Evolutionary conservation across 2,888 invertebrate genomes (phyloP), one percentile per base, ranked within the genome.

Genomic region (Cerastoderma edule): DNA sequence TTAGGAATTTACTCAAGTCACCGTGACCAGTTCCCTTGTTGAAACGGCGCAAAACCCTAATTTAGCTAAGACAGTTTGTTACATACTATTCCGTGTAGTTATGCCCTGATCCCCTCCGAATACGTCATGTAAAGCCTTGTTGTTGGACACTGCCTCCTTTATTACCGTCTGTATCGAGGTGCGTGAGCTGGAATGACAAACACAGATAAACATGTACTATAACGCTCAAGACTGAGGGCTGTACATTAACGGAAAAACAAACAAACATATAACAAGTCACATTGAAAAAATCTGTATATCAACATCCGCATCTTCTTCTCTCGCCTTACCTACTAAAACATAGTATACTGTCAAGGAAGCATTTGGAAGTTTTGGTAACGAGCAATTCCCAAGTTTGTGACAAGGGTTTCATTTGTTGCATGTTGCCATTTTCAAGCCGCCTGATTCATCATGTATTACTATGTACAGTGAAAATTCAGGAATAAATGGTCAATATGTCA

Each of bases 111-210:
- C 24, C 6, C 13, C 39, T n/a, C n/a, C 33, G 8, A 60, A 44
- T 2, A 60, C 2, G 24, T 60, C 60, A 22, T 39, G 2, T 1
- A 60, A 22, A 24, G 60, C 22, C 16, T 6, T 60, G 10, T 60
- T 60, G 39, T 60, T 60, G 2, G 60, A 60, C 8, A 60, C 22
- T 8, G 60, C 60, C 8, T 39, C n/a, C 35, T 60, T 60, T 19
- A 60, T 27, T n/a, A 60, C 6, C 16, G 24, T 39, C 33, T 39
- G n/a, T 1, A 60, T 35, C 22, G 0, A 35, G 22, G 60, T 27
- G 24, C 22, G 22, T 13, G n/a, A 10, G 22, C 50, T 50, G 50
- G 24, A 50, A 50, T 1, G 50, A 22, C 10, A 50, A 50, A 50
- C 13, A 22, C n/a, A 50, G 50, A 50, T n/a, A 50, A 50, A 50